These are phyloP conservation scores for Tenualosa ilisha DNA, from an alignment of 2,797 vertebrate species.

Conservation along the genomic window DNA sequence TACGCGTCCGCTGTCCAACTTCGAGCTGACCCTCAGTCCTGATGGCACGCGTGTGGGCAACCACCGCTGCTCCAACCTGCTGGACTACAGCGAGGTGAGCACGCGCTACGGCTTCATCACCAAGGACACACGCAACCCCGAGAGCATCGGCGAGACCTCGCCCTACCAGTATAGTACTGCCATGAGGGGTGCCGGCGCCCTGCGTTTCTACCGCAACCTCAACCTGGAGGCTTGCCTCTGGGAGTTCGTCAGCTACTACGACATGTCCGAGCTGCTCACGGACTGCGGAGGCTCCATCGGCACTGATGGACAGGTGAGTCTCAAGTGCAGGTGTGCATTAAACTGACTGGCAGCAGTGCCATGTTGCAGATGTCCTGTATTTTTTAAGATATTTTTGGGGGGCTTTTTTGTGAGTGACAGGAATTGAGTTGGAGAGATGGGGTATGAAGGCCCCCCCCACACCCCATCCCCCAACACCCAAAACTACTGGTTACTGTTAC, in stretches of 20 bases:
- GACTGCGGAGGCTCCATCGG: slow-evolving; percentile 90
- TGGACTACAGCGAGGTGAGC: slow-evolving; percentile 85
- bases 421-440: too few relatives aligned
- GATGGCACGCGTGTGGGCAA: slow-evolving; percentile 89
- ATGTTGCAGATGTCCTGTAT: background rate
- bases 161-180: slow-evolving; percentile 84
- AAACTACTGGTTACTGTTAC: background rate
- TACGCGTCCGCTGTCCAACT: slow-evolving; percentile 87
- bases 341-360: background rate
- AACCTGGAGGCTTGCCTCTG: slow-evolving; percentile 92
- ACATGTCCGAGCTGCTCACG: slow-evolving; percentile 92
- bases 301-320: slow-evolving; percentile 89
- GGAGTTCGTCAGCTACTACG: slow-evolving; percentile 91
- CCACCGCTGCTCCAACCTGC: slow-evolving; percentile 91
- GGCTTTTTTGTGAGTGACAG: too few relatives aligned
- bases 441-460: background rate
- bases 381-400: too few relatives aligned
- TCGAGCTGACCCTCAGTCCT: slow-evolving; percentile 89
- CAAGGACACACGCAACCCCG: slow-evolving; percentile 71
- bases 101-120: slow-evolving; percentile 89
- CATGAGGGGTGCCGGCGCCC: slow-evolving; percentile 77
- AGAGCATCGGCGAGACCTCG: slow-evolving; percentile 77
- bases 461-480: too few relatives aligned
- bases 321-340: background rate
- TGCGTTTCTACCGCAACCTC: slow-evolving; percentile 90